Conservation (phyloP, 2,797 vertebrate species). For the Epinephelus coioides region DNA sequence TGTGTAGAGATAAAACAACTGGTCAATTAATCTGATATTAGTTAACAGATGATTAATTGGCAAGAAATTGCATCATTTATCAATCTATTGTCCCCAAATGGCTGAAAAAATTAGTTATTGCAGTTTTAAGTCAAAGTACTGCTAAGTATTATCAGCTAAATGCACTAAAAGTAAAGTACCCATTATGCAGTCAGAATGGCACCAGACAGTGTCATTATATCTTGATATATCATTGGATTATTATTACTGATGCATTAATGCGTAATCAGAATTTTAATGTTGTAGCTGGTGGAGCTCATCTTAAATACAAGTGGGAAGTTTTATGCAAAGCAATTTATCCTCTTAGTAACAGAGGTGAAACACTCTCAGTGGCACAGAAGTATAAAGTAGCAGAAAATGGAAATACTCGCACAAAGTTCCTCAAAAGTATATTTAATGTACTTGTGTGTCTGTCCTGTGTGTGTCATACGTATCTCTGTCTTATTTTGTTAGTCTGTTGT, state of each 20-base stretch:
- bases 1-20: neutral
- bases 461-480: neutral
- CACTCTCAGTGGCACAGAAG: neutral
- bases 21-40: neutral
- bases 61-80: neutral
- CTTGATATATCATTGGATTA: neutral
- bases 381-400: neutral
- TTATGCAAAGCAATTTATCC: neutral
- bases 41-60: neutral
- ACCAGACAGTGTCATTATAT: too few relatives aligned
- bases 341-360: neutral
- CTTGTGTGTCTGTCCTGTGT: neutral
- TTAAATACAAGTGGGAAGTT: neutral
- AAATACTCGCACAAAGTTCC: neutral
- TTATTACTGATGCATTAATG: neutral
- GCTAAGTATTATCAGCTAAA: neutral
- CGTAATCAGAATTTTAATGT: neutral
- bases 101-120: too few relatives aligned
- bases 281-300: neutral
- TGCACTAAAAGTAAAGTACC: neutral
- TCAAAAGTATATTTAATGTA: neutral
- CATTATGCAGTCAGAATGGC: neutral
- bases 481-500: conserved; percentile 13
- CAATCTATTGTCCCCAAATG: too few relatives aligned
- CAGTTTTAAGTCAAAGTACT: neutral